Conservation (phyloP, 2,888 invertebrate genomes). For the Cataglyphis altisquamis region DNA sequence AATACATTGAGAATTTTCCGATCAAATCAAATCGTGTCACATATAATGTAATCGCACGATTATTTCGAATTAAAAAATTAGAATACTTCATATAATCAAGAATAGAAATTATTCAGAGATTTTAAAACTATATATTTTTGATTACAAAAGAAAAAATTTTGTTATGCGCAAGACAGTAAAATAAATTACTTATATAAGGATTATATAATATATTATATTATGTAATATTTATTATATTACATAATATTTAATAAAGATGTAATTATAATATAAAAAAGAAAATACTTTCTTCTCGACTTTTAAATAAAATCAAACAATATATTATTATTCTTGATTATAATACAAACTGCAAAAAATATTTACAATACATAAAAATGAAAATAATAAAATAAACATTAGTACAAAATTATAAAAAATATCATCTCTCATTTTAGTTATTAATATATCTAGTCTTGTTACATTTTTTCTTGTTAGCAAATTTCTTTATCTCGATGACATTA, state of each 20-base stretch:
- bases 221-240: too few relatives aligned
- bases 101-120: not conserved
- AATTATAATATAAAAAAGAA: not conserved
- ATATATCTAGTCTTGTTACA: not conserved
- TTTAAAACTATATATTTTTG: not conserved
- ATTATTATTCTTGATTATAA: not conserved
- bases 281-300: not conserved
- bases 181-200: not conserved
- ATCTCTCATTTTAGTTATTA: not conserved
- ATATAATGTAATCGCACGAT: not conserved
- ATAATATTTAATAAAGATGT: not conserved
- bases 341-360: not conserved
- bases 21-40: not conserved
- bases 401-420: not conserved
- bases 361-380: not conserved
- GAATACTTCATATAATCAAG: not conserved
- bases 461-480: not conserved
- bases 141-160: not conserved
- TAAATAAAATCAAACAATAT: not conserved
- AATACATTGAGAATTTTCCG: not conserved
- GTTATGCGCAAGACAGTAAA: not conserved
- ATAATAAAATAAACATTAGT: not conserved
- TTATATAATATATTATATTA: too few relatives aligned
- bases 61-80: not conserved
- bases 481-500: not conserved